Evolutionary conservation across 2,888 invertebrate species (phyloP).

Genomic region (Nomada fucata): DNA sequence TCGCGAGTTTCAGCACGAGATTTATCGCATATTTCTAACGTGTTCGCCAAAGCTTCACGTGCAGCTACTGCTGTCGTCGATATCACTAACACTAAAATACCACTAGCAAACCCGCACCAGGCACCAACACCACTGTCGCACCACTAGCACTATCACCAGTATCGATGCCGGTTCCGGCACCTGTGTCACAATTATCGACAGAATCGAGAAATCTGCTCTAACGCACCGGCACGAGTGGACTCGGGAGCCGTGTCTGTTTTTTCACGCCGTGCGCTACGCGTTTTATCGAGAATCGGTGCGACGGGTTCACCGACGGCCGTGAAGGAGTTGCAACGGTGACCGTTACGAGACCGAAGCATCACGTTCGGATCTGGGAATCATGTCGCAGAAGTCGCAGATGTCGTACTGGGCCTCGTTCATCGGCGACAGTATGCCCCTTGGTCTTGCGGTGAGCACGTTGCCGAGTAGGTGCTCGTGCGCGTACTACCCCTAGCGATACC

Average conservation of each 20-base stretch:
- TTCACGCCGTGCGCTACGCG: background rate
- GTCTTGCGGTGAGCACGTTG: constrained; percentile 65
- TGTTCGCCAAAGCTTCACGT: constrained; percentile 43
- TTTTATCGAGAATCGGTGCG: background rate
- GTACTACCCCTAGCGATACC: constrained; percentile 78
- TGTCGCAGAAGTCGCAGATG: background rate
- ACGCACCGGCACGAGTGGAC: background rate
- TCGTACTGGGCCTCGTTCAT: background rate
- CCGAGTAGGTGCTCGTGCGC: constrained; percentile 68
- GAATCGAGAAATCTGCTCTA: background rate
- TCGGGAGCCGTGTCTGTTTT: background rate
- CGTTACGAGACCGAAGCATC: background rate
- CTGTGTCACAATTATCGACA: background rate
- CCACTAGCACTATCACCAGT: constrained; percentile 30
- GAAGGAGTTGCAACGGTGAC: background rate
- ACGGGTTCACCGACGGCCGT: too few relatives aligned
- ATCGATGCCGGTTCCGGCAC: background rate
- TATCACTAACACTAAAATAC: constrained; percentile 2
- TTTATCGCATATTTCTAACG: constrained; percentile 47
- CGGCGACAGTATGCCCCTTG: background rate
- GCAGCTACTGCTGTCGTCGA: constrained; percentile 32
- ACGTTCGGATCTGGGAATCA: constrained; percentile 1
- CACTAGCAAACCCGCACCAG: constrained; percentile 12
- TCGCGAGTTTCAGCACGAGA: constrained; percentile 1
- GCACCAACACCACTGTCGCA: constrained; percentile 25